Conservation (phyloP, 2,888 invertebrate genomes). For the Rhagium mordax region DNA sequence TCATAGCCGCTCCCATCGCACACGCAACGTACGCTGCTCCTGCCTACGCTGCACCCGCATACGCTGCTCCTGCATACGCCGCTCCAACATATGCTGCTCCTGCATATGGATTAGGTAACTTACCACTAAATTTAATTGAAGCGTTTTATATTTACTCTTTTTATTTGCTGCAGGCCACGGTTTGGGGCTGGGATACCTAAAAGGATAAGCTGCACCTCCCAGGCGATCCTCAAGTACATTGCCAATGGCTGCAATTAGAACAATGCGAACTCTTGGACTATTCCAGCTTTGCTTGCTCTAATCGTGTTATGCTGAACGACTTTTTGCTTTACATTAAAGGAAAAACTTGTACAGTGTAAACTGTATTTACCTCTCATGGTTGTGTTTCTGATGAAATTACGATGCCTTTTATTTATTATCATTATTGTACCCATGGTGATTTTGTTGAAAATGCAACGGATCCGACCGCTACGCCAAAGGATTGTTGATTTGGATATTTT, state of each 20-base stretch:
- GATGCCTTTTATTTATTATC: slow-evolving; percentile 48
- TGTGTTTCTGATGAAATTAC: slow-evolving; percentile 31
- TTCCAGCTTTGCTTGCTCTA: slow-evolving; percentile 30
- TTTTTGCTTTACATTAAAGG: slow-evolving; percentile 49
- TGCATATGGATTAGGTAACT: slow-evolving; percentile 39
- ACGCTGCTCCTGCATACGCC: slow-evolving; percentile 43
- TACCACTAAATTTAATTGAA: no score
- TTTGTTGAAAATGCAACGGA: slow-evolving; percentile 45
- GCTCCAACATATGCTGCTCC: slow-evolving; percentile 41
- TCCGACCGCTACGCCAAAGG: slow-evolving; percentile 60
- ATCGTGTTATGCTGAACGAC: slow-evolving; percentile 47
- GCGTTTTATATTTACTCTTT: no score
- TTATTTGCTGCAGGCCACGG: slow-evolving; percentile 48
- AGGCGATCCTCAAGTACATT: slow-evolving; percentile 31
- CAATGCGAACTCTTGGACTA: slow-evolving; percentile 27
- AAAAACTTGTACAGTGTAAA: slow-evolving; percentile 43
- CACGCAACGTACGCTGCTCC: slow-evolving; percentile 50
- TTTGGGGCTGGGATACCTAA: slow-evolving; percentile 48
- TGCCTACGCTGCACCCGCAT: slow-evolving; percentile 41
- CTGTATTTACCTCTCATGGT: slow-evolving; percentile 34
- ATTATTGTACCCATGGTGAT: slow-evolving; percentile 41
- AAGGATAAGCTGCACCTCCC: slow-evolving; percentile 44
- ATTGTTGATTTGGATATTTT: slow-evolving; percentile 38
- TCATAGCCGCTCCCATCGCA: slow-evolving; percentile 60
- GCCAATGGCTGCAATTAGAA: slow-evolving; percentile 38